Evolutionary conservation across 2,888 invertebrate species (phyloP), one percentile per base, ranked within the genome.

Genomic region (Amphipoea oculea): DNA sequence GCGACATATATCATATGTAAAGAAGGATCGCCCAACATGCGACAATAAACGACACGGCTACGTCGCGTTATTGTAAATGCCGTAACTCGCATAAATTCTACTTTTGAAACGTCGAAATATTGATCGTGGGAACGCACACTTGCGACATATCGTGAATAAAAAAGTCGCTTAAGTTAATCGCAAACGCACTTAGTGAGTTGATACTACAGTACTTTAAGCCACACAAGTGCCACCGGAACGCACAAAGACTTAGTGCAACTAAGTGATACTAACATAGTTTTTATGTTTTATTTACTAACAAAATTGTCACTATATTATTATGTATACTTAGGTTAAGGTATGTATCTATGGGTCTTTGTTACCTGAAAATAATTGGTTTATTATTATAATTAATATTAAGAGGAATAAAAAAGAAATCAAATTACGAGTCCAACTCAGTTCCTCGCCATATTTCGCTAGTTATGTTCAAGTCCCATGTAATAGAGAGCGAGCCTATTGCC

Each of bases 21-120:
- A 87, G 84, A 81, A 84, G 81, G 67, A 87, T 88, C 81, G 86
- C 74, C 77, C 78, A 84, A 89, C 86, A 89, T 78, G 81, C 89
- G 82, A 86, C 91, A 90, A 89, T 87, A 89, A 91, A 88, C 89
- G 87, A 80, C 83, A 78, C 66, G 69, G 63, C 60, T 60, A 67
- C 82, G 76, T 79, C 77, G 78, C 76, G 90, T 81, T 88, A 89
- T 90, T 89, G 87, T 89, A 83, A 89, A 90, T 89, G 73, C 90
- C 89, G 79, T 84, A 78, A 76, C 81, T 80, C 66, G 66, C 82
- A 90, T 91, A 91, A 90, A 91, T 91, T 90, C 70, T 85, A 85
- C 88, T 86, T 90, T 86, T 82, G 79, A 87, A 82, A 83, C 67
- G 73, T 81, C 79, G 71, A 78, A 84, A 88, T 89, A 87, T 89